Evolutionary conservation across 2,113 vertebrate species (phyloP), one percentile per base, ranked within the genome.

Genomic region (Nycticebus coucang): DNA sequence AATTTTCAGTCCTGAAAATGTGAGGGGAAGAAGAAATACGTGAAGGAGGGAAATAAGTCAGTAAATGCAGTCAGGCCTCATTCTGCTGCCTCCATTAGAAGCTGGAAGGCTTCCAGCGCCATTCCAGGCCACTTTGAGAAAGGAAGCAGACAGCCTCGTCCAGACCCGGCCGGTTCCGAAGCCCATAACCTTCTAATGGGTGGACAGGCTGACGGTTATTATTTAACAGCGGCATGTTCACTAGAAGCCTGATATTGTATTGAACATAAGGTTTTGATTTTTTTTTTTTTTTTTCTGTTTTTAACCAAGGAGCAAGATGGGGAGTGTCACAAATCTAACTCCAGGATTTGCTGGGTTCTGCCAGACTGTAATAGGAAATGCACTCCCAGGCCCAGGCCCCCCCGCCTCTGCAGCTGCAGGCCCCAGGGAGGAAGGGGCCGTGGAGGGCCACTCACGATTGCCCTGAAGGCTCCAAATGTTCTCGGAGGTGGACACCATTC

Each of bases 201-300:
- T 4, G 74, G 74, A 57, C 0, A 33, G 62, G 57, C 26, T 10
- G 15, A 13, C 0, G 24, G 66, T 82, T 18, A 79, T 79, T 45
- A 83, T 71, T 95, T 86, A 87, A 88, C 4, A 18, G 88, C 60
- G 18, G 13, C 53, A 4, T 21, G 30, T 37, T 79, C 71, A 21
- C 55, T 22, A 11, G 79, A 64, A 79, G 74, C 33, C 86, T 41
- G 71, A 50, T 33, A 57, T 0, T 2, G 92, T 59, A 24, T 28
- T 45, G 69, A 89, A 93, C 96, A 97, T 84, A 93, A 79, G 94
- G 93, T 92, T 97, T 93, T 92, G 75, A 96, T 97, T 97, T 87
- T 68, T 80, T 62, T 90, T 68, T 80, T 62, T 90, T 41, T 33
- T 7, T 1, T 19, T 57, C 57, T 68, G 80, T 85, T 93, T 95